Evolutionary conservation across 2,888 invertebrate species (phyloP).

Genomic region (Synergus itoensis): DNA sequence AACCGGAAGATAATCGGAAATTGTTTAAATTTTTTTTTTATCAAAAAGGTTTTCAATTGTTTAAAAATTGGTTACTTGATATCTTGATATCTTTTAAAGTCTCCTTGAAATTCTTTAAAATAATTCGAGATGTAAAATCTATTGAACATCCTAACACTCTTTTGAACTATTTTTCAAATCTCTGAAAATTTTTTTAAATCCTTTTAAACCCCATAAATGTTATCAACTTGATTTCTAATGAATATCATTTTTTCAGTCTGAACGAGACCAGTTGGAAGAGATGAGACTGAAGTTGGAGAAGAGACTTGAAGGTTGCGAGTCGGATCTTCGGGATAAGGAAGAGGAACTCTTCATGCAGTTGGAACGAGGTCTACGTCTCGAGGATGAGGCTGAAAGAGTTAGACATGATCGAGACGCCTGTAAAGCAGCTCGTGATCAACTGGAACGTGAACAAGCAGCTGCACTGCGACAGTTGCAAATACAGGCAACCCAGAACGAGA

Average conservation of each 20-base stretch:
- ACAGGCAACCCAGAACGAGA: conserved; percentile 81
- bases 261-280: conserved; percentile 80
- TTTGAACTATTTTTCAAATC: no score
- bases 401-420: conserved; percentile 69
- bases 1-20: no score
- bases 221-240: not conserved
- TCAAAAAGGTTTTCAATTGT: no score
- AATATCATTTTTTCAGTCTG: conserved; percentile 75
- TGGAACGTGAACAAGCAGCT: conserved; percentile 69
- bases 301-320: conserved; percentile 80
- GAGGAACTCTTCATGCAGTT: conserved; percentile 82
- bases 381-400: conserved; percentile 77
- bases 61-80: no score
- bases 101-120: no score
- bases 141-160: no score
- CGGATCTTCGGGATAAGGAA: conserved; percentile 81
- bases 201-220: not conserved
- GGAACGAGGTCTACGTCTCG: conserved; percentile 81
- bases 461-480: conserved; percentile 79
- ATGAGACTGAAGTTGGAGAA: conserved; percentile 79
- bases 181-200: no score
- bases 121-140: no score
- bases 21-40: not conserved
- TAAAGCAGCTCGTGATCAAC: conserved; percentile 67
- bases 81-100: no score